These are phyloP conservation scores for Cepphus grylle DNA, from an alignment of 2,113 vertebrate genomes.

Conservation along the genomic window DNA sequence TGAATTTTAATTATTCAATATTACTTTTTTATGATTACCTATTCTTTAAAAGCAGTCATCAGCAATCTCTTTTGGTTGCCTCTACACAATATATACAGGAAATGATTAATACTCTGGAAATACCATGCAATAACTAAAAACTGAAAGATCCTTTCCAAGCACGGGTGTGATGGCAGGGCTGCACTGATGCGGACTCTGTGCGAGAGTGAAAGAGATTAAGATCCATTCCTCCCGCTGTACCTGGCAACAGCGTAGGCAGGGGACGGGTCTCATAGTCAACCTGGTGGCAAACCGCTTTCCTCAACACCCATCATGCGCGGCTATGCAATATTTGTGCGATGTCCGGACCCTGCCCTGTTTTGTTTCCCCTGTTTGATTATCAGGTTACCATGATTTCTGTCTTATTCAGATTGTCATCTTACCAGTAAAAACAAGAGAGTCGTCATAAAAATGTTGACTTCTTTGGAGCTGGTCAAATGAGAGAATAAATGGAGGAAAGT, in stretches of 20 bases:
- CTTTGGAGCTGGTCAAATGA: background rate
- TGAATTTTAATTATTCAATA: background rate
- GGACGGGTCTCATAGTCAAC: background rate
- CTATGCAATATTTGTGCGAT: background rate
- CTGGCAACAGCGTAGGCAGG: fast-evolving
- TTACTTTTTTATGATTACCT: background rate
- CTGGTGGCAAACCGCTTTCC: fast-evolving
- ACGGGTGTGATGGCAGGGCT: background rate
- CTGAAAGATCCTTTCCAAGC: background rate
- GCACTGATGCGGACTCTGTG: background rate
- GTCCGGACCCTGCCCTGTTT: background rate
- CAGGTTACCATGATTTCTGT: background rate
- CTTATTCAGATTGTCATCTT: background rate
- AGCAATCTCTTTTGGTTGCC: background rate
- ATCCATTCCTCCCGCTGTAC: fast-evolving
- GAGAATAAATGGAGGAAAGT: background rate
- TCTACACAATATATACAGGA: background rate
- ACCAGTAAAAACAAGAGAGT: background rate
- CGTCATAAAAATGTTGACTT: background rate
- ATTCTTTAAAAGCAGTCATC: background rate
- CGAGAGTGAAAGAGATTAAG: fast-evolving
- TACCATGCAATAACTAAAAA: background rate
- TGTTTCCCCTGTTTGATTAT: background rate
- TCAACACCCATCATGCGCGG: fast-evolving
- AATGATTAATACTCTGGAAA: background rate